These are phyloP conservation scores for Drosophila suboccidentalis DNA, from an alignment of 2,888 invertebrate genomes.

Conservation along the genomic window DNA sequence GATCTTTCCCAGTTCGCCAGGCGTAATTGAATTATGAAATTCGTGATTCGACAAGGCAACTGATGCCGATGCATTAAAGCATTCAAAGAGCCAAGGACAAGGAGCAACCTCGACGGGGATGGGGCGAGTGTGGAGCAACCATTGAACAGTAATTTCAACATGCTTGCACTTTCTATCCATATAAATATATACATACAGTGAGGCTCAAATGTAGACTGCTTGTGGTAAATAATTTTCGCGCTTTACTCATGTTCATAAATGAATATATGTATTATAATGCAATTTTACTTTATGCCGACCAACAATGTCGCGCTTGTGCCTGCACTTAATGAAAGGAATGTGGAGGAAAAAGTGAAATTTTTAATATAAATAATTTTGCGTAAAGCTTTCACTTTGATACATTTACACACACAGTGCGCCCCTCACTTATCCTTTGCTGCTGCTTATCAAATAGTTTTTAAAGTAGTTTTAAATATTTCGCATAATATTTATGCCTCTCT, in stretches of 20 bases:
- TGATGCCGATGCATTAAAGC: conserved; percentile 42
- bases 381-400: conserved; percentile 49
- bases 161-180: conserved; percentile 50
- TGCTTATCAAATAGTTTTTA: conserved; percentile 38
- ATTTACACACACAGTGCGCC: conserved; percentile 1
- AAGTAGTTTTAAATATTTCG: conserved; percentile 56
- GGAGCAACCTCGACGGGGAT: conserved; percentile 4
- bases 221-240: conserved; percentile 58
- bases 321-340: conserved; percentile 47
- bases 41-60: conserved; percentile 40
- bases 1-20: conserved; percentile 13
- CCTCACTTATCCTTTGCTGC: not conserved
- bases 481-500: conserved; percentile 27
- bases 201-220: not conserved
- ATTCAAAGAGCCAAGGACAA: conserved; percentile 41
- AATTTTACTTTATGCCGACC: conserved; percentile 46
- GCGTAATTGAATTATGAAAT: conserved; percentile 74
- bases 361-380: conserved; percentile 72
- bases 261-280: conserved; percentile 71
- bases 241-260: conserved; percentile 63
- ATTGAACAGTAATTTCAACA: conserved; percentile 62
- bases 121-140: conserved; percentile 29
- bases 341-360: conserved; percentile 61
- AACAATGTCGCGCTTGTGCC: conserved; percentile 32
- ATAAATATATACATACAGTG: not conserved